Base-by-base conservation (phyloP, 2,888 invertebrate genomes). In the Bembecia ichneumoniformis region DNA sequence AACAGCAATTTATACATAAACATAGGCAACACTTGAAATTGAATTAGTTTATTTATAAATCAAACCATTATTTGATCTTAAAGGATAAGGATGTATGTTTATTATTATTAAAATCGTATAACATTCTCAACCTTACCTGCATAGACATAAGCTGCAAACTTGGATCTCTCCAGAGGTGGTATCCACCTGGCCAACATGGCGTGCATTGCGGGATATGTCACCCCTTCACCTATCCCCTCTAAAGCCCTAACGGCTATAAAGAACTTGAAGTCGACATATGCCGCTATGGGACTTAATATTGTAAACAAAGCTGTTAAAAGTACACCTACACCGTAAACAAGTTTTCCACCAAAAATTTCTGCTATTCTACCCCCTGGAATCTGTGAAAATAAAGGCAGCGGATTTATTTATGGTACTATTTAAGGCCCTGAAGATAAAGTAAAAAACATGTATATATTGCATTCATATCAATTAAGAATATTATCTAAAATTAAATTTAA, bases 141-240 rank as follows among this genome's bases (percentile, higher is more conserved):
- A 86, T 95, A 95, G 3, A 95, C 94, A 71, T 93, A 90, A 34
- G 96, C 96, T 10, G 95, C 96, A 76, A 97, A 94, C 75, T 94
- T 94, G 48, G 94, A 95, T 61, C 97, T 90, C 74, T 98, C 98
- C 62, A 95, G 74, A 1, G 96, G 97, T 4, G 97, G 97, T 48
- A 97, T 94, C 98, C 98, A 98, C 56, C 92, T 89, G 0, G 97
- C 95, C 64, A 97, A 86, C 92, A 98, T 93, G 14, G 94, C 93
- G 75, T 97, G 96, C 96, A 97, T 96, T 0, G 96, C 94, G 13
- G 98, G 98, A 77, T 96, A 97, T 5, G 96, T 96, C 3, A 96
- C 96, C 35, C 95, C 96, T 87, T 96, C 96, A 0, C 93, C 93
- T 70, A 96, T 90, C 15, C 96, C 96, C 74, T 96, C 94, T 5